Evolutionary conservation across 1,140 invertebrate species (phyloP), one percentile per base, ranked within the genome.

Genomic region (Brachystomella parvula): DNA sequence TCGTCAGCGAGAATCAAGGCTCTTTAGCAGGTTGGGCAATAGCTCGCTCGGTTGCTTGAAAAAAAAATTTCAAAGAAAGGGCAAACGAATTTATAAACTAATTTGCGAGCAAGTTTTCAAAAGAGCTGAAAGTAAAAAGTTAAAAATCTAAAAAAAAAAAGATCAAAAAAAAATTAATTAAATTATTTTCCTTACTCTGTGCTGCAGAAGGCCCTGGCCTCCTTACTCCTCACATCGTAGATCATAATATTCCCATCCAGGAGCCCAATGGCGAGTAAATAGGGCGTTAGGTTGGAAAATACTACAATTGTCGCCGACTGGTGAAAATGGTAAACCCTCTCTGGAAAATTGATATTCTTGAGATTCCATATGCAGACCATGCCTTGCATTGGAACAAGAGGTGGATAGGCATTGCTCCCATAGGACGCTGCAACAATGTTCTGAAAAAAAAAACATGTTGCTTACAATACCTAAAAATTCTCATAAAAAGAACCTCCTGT

Each of bases 221-320:
- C 44, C 44, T 35, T 47, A 31, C 31, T 63, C 17, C 67, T 26
- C 19, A 73, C 58, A 49, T 73, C 70, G 61, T 65, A 71, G 21
- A 73, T 44, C 3, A 67, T 39, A 33, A 73, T 56, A 60, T 72
- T 66, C 2, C 72, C 72, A 65, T 73, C 70, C 9, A 73, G 28
- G 30, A 67, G 35, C 0, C 72, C 72, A 39, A 72, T 57, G 0
- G 65, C 72, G 17, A 73, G 32, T 2, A 72, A 29, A 63, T 70
- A 67, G 3, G 72, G 72, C 3, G 62, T 68, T n/a, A 70, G 35
- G 9, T 62, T 64, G 0, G 70, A 69, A 65, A 73, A 73, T 19
- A 68, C 65, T 1, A 73, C 3, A 26, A 47, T 56, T 15, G 67
- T 70, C 3, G 53, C 67, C 0, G 70, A 35, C 2, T 61, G 35